Base-by-base conservation (phyloP, 2,797 vertebrate genomes). In the Sitta carolinensis region DNA sequence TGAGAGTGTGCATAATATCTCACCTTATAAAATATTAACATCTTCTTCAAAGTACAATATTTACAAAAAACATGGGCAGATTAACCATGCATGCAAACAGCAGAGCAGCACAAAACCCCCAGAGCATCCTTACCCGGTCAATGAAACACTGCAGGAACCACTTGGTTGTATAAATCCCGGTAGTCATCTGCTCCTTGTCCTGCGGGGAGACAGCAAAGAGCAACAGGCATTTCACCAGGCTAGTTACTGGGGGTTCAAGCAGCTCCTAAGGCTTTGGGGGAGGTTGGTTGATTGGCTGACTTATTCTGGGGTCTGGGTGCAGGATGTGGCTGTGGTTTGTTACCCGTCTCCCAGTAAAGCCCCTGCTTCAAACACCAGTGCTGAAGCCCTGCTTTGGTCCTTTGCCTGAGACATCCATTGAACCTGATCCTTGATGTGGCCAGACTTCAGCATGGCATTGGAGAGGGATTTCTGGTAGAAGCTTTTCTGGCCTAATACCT, bases 91-190 rank as follows among this genome's bases (percentile, higher is more conserved):
- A 21, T 42, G 26, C 51, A 89, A 89, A 22, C 9, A 13, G 42
- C n/a, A 54, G 51, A 73, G 50, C 43, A 73, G 72, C 50, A 86
- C 48, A 51, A 34, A 66, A 22, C 3, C 12, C 20, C 8, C 16
- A n/a, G 40, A 89, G 54, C 34, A 51, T 82, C 30, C 98, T 98
- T 96, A 99, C 99, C 98, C 99, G 97, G 97, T 99, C 99, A 47
- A 99, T 98, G 96, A 99, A 99, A 93, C 99, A 99, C 94, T 99
- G 99, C 38, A 99, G 97, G 97, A 99, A 99, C 99, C 99, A 99
- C 90, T 99, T 99, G 42, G 99, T 99, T 43, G 98, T 98, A 96
- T 99, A 99, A 95, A 99, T 98, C 78, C 99, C 99, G 0, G 98
- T 98, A 69, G 97, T 98, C 99, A 99, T 99, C 97, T 99, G 98